Base-by-base conservation (phyloP, 1,140 invertebrate genomes). In the Tenebrio molitor region DNA sequence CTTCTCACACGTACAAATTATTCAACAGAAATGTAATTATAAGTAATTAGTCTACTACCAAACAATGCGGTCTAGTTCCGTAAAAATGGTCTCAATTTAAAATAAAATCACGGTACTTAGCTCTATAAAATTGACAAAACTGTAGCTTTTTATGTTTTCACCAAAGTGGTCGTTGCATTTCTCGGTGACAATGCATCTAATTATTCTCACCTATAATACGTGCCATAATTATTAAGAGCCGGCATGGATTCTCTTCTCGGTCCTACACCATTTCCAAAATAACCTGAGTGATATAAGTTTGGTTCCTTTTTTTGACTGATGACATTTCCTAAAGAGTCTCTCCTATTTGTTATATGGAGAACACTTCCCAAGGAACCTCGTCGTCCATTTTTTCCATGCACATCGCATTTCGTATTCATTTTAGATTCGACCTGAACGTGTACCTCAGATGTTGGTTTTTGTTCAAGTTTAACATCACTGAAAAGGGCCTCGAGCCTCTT, bases 401-500 rank as follows among this genome's bases (percentile, higher is more conserved):
- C 88, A 67, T 91, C 89, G 77, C 91, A 92, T 50, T 86, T 86
- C 21, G 84, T 83, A 75, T 88, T 87, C 41, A 86, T 82, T 74
- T 83, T 84, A 3, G 78, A 81, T 78, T 90, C 88, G 10, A 88
- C 83, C 68, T 86, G 85, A 1, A 87, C 83, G 72, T 82, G 84
- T 33, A 86, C 81, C 42, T 87, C 83, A 14, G 85, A 85, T 79
- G 82, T 29, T 80, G 83, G 75, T 83, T 81, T 78, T 16, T 83
- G 81, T 15, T 90, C 89, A 62, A 91, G 74, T 77, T 86, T 89
- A 34, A 89, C 86, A 74, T 88, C 89, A 25, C 87, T 86, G 81
- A 93, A 92, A 68, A 93, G 86, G 0, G 88, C 89, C 78, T 93
- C 91, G 74, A 93, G 80, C 39, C 90, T 88, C 69, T 88, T 89